phyloP scores from a whole-genome alignment of 1,140 invertebrate genomes.

The Goniozus legneri region DNA sequence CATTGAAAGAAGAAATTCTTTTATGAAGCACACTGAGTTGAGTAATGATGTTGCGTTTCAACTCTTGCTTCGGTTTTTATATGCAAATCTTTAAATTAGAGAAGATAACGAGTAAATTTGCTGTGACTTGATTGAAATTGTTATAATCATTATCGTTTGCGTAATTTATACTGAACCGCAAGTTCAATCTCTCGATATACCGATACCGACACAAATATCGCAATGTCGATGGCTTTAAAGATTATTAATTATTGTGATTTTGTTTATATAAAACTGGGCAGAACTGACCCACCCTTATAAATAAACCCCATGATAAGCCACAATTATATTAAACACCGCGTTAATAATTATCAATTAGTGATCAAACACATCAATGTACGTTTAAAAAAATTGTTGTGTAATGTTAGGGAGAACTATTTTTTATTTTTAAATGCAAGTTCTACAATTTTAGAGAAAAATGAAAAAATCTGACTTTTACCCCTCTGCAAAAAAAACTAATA shows the following conservation, averaged over 20 bases:
- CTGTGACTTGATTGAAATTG: too few species aligned
- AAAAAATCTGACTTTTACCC: slow-evolving; percentile 23
- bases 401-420: slow-evolving; percentile 8
- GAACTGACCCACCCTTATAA: slow-evolving; percentile 22
- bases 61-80: too few species aligned
- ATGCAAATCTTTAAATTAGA: too few species aligned
- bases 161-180: too few species aligned
- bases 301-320: slow-evolving; percentile 29
- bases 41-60: too few species aligned
- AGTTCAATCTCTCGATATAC: too few species aligned
- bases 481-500: slow-evolving; percentile 12
- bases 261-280: slow-evolving; percentile 17
- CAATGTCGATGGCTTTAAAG: slow-evolving; percentile 1
- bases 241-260: slow-evolving; percentile 21
- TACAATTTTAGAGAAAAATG: neutral
- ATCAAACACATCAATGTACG: slow-evolving; percentile 10
- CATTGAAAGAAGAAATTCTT: too few species aligned
- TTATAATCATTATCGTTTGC: too few species aligned
- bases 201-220: slow-evolving; percentile 4
- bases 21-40: too few species aligned
- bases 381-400: slow-evolving; percentile 18
- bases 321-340: slow-evolving; percentile 14
- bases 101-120: too few species aligned
- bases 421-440: neutral
- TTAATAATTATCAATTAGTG: slow-evolving; percentile 11